Evolutionary conservation across 2,888 invertebrate genomes (phyloP).

Genomic region (Stenodera caucasica): DNA sequence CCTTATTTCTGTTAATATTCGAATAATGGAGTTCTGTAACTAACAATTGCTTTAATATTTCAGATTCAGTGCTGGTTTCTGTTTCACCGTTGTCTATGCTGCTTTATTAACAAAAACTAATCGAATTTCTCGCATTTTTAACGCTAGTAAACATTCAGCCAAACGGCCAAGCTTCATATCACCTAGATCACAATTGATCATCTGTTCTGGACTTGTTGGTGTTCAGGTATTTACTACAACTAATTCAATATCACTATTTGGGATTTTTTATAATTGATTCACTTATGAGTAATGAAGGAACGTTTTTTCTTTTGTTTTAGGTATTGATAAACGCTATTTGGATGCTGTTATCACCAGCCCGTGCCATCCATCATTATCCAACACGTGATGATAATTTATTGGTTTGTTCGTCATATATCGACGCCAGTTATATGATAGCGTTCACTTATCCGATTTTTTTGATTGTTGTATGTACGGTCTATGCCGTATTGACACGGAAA

Average conservation of each 20-base stretch:
- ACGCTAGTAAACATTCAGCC: conserved; percentile 94
- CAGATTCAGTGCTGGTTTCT: conserved; percentile 89
- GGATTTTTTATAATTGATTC: conserved; percentile 8
- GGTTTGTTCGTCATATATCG: conserved; percentile 89
- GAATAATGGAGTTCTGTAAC: no score
- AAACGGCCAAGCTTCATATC: conserved; percentile 93
- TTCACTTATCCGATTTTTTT: conserved; percentile 92
- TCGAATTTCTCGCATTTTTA: conserved; percentile 93
- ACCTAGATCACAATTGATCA: conserved; percentile 84
- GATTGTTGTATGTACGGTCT: conserved; percentile 91
- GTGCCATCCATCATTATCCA: conserved; percentile 88
- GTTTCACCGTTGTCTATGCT: conserved; percentile 96
- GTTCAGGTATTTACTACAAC: conserved; percentile 69
- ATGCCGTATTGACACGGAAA: conserved; percentile 93
- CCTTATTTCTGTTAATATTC: no score
- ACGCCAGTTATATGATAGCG: conserved; percentile 91
- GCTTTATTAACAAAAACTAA: conserved; percentile 97
- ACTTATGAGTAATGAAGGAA: no score
- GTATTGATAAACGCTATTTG: conserved; percentile 87
- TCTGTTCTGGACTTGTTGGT: conserved; percentile 83
- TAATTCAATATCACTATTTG: no score
- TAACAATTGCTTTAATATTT: no score
- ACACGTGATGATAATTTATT: conserved; percentile 90
- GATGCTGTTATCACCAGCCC: conserved; percentile 89
- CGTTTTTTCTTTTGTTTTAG: conserved; percentile 55